A percentile compares a stretch with the other conserved stretches of the same genome.
Evolutionary conservation across 2,888 invertebrate genomes (phyloP).

Genomic region (Amblyjoppa fuscipennis): DNA sequence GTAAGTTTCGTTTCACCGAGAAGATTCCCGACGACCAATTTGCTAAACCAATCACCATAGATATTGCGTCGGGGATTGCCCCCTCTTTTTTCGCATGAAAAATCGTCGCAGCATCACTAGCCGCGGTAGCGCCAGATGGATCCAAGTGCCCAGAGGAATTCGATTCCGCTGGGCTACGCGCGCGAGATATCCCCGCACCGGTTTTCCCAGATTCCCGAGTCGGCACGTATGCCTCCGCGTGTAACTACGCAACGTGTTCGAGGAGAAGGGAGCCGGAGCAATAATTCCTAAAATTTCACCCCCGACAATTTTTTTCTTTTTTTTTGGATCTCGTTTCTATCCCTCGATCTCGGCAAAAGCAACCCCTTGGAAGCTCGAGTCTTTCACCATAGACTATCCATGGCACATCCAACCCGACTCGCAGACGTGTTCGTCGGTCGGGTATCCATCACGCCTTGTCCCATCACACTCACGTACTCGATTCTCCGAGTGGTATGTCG

Average conservation of each 20-base stretch:
- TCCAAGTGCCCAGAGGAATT: constrained; percentile 62
- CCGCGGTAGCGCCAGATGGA: constrained; percentile 53
- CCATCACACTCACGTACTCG: constrained; percentile 31
- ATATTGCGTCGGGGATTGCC: background rate
- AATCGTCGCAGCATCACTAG: constrained; percentile 55
- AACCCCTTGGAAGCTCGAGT: constrained; percentile 35
- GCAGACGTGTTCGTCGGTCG: constrained; percentile 24
- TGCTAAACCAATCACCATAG: constrained; percentile 46
- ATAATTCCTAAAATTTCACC: constrained; percentile 60
- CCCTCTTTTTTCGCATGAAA: constrained; percentile 42
- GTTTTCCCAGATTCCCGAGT: constrained; percentile 4
- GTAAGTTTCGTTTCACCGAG: background rate
- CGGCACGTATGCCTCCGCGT: constrained; percentile 39
- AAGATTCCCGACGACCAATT: constrained; percentile 37
- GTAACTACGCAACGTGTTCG: constrained; percentile 33
- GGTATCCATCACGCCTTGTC: constrained; percentile 41
- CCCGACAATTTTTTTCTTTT: constrained; percentile 45
- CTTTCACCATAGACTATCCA: constrained; percentile 31
- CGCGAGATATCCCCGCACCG: constrained; percentile 11
- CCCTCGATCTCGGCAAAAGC: background rate
- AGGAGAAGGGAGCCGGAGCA: constrained; percentile 20
- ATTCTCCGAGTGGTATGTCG: constrained; percentile 22
- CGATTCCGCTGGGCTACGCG: constrained; percentile 50
- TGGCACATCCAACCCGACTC: constrained; percentile 32
- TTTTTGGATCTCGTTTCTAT: background rate